Conservation (phyloP, 2,797 vertebrate genomes). For the Tenualosa thibaudeaui region DNA sequence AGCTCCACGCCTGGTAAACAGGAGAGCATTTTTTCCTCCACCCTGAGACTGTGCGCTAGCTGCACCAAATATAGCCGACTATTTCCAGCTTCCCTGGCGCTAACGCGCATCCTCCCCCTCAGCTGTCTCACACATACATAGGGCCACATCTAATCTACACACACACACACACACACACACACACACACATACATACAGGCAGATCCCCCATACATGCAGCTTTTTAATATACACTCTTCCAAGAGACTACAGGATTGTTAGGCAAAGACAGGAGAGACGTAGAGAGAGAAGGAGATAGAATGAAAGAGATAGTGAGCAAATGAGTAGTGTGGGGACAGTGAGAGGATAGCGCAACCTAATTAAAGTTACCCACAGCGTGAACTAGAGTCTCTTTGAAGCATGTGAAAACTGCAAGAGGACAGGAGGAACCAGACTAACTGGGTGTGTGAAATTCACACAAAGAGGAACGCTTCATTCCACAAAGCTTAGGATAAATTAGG, state of each 20-base stretch:
- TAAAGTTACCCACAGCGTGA: slow-evolving; percentile 53
- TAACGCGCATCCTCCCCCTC: slow-evolving; percentile 59
- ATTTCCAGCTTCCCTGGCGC: slow-evolving; percentile 59
- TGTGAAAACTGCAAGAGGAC: slow-evolving; percentile 47
- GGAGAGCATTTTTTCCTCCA: slow-evolving; percentile 46
- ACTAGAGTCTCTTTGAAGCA: slow-evolving; percentile 49
- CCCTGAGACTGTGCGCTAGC: slow-evolving; percentile 50
- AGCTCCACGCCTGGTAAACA: slow-evolving; percentile 48
- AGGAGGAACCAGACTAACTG: slow-evolving; percentile 40
- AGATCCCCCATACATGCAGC: slow-evolving; percentile 34
- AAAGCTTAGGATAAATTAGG: not conserved
- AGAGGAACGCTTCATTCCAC: slow-evolving; percentile 27
- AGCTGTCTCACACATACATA: slow-evolving; percentile 51
- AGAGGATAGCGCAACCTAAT: slow-evolving; percentile 43
- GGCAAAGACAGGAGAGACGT: not conserved
- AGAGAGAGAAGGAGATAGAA: not conserved
- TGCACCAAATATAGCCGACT: slow-evolving; percentile 62
- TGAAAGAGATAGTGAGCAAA: slow-evolving; percentile 25
- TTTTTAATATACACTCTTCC: slow-evolving; percentile 53
- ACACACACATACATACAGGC: slow-evolving; percentile 18
- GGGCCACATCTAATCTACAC: slow-evolving; percentile 52
- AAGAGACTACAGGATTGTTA: slow-evolving; percentile 42
- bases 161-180: slow-evolving; percentile 33
- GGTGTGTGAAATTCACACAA: slow-evolving; percentile 43
- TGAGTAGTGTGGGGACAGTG: slow-evolving; percentile 6